Percentiles rank a stretch among this genome's conserved stretches.
These are phyloP conservation scores for Catostomus latipinnis DNA, from an alignment of 2,797 vertebrate genomes.

Conservation along the genomic window DNA sequence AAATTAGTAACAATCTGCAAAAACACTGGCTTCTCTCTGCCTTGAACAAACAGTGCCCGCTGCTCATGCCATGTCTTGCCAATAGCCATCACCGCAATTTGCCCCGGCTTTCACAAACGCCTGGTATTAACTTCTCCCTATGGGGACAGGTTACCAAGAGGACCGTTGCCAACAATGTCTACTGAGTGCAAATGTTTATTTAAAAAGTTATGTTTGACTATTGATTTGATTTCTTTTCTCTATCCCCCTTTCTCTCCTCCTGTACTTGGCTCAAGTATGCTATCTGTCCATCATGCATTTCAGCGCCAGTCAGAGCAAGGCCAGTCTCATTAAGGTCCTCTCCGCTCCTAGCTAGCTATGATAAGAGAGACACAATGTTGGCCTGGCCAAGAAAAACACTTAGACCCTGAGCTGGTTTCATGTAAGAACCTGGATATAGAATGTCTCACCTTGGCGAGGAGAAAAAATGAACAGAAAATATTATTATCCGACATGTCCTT, in stretches of 20 bases:
- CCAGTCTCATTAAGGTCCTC: constrained; percentile 65
- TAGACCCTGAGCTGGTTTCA: constrained; percentile 64
- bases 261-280: constrained; percentile 64
- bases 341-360: constrained; percentile 62
- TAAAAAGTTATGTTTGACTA: constrained; percentile 81
- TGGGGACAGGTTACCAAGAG: constrained; percentile 75
- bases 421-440: constrained; percentile 72
- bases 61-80: constrained; percentile 76
- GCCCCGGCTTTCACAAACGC: constrained; percentile 68
- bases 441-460: constrained; percentile 72
- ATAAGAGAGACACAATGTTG: constrained; percentile 59
- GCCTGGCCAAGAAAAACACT: constrained; percentile 77
- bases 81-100: constrained; percentile 76
- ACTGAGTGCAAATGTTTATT: constrained; percentile 82
- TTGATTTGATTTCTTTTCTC: constrained; percentile 81
- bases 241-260: constrained; percentile 44
- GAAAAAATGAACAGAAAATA: constrained; percentile 69
- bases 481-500: constrained; percentile 68
- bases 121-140: constrained; percentile 76
- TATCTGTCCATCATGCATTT: constrained; percentile 69
- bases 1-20: constrained; percentile 63
- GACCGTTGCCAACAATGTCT: constrained; percentile 77
- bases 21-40: constrained; percentile 58
- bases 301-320: constrained; percentile 58
- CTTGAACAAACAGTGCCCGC: constrained; percentile 73